phyloP scores from a whole-genome alignment of 2,797 vertebrate genomes.

The Carapus acus region DNA sequence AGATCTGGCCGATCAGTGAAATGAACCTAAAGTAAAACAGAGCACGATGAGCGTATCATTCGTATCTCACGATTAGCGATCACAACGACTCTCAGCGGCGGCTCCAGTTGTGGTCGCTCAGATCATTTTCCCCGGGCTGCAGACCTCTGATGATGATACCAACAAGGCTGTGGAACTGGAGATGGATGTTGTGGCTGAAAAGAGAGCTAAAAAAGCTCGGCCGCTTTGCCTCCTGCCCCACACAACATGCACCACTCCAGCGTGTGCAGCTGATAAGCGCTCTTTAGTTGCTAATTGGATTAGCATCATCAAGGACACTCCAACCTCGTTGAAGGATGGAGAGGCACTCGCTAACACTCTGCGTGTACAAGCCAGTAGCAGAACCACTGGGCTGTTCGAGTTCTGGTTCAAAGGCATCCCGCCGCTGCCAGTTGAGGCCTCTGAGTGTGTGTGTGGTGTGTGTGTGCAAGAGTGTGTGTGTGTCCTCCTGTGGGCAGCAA shows the following conservation, averaged over 20 bases:
- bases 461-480: slow-evolving; percentile 3
- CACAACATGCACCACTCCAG: slow-evolving; percentile 37
- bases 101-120: too few species aligned
- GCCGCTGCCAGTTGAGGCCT: neutral
- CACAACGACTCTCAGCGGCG: too few species aligned
- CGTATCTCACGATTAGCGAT: too few species aligned
- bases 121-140: too few species aligned
- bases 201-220: slow-evolving; percentile 17
- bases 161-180: slow-evolving; percentile 25
- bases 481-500: too few species aligned
- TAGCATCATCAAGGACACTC: slow-evolving; percentile 54
- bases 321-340: slow-evolving; percentile 45
- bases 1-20: too few species aligned
- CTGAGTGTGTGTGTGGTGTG: neutral
- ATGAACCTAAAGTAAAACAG: too few species aligned
- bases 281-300: slow-evolving; percentile 60
- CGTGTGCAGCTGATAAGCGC: slow-evolving; percentile 55
- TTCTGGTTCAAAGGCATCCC: slow-evolving; percentile 16
- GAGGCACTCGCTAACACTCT: slow-evolving; percentile 37
- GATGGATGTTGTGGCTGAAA: slow-evolving; percentile 21
- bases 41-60: too few species aligned
- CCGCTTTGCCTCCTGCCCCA: slow-evolving; percentile 44
- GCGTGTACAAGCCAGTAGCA: slow-evolving; percentile 25
- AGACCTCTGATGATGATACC: slow-evolving; percentile 12
- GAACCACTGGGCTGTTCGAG: slow-evolving; percentile 15